phyloP scores from a whole-genome alignment of 2,113 vertebrate genomes.

The Stercorarius parasiticus region DNA sequence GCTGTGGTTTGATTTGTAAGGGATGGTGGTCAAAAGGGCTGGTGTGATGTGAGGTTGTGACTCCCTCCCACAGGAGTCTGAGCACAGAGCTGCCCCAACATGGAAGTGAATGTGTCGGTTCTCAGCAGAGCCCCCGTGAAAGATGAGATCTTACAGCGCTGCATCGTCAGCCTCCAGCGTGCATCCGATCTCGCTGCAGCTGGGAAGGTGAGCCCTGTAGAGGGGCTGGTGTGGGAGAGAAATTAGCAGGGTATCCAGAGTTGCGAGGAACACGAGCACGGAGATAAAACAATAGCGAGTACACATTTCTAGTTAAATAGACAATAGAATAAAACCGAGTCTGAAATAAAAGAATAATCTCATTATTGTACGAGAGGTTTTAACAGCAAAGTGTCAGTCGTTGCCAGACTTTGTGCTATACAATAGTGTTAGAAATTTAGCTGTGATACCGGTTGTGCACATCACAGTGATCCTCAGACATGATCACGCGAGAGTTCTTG shows the following conservation, averaged over 20 bases:
- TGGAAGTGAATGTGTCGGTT: neutral
- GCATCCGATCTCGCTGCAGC: neutral
- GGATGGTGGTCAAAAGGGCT: neutral
- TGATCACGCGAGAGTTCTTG: too few relatives aligned
- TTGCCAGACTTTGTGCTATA: neutral
- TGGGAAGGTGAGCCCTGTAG: rapidly evolving
- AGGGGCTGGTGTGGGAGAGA: neutral
- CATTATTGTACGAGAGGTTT: neutral
- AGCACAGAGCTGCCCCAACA: rapidly evolving
- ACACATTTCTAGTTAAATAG: neutral
- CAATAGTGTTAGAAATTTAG: neutral
- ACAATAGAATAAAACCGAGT: neutral
- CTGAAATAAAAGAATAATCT: neutral
- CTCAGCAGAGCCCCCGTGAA: rapidly evolving
- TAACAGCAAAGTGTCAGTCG: neutral
- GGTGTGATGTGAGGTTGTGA: neutral
- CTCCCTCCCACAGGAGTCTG: neutral
- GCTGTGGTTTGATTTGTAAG: neutral
- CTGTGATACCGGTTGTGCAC: neutral
- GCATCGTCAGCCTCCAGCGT: neutral
- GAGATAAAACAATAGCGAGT: neutral
- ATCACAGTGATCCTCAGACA: neutral
- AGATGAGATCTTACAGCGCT: rapidly evolving
- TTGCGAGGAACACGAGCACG: neutral
- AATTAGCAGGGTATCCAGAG: neutral